Base-by-base conservation (phyloP, 2,797 vertebrate species). In the Molossus molossus region DNA sequence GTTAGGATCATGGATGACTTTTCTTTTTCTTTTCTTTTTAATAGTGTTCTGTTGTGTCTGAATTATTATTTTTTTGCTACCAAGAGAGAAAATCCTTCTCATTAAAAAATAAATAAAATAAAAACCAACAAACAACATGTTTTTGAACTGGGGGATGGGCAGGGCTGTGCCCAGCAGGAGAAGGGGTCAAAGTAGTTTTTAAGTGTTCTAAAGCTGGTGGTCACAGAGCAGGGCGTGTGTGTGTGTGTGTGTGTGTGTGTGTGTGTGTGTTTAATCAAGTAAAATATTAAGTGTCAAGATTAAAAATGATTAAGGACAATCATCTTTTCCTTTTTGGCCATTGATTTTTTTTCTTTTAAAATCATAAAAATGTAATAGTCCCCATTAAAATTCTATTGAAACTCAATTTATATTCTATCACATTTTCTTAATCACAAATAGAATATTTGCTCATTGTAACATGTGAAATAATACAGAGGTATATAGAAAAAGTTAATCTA, bases 11-110 rank as follows among this genome's bases (percentile, higher is more conserved):
- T 53, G 72, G 27, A 8, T 27, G 55, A 77, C 50, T 77, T 97
- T 81, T 64, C n/a, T 27, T 94, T 48, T 85, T 64, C n/a, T 27
- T 94, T 48, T 85, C 29, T 79, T 72, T 90, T 91, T 84, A 73
- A 69, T 48, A 57, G 40, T 37, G 77, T 60, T 6, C 6, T 90
- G 67, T 87, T 89, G 76, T n/a, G 5, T 79, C 62, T 77, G 23
- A 85, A 93, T 65, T 84, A 64, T 48, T 33, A n/a, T 57, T 84
- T 91, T 84, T 91, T 89, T 67, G 40, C 45, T 90, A 55, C 11
- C 40, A 18, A 86, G 91, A 93, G 85, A 88, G 29, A 82, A 40
- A 45, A 90, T 55, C 60, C 15, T 90, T 50, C 67, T 93, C 50
- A 50, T 70, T 91, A 33, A 82, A 81, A 58, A 80, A 81, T 9